These are phyloP conservation scores for Mus caroli DNA, from an alignment of 2,797 vertebrate species.

Conservation along the genomic window DNA sequence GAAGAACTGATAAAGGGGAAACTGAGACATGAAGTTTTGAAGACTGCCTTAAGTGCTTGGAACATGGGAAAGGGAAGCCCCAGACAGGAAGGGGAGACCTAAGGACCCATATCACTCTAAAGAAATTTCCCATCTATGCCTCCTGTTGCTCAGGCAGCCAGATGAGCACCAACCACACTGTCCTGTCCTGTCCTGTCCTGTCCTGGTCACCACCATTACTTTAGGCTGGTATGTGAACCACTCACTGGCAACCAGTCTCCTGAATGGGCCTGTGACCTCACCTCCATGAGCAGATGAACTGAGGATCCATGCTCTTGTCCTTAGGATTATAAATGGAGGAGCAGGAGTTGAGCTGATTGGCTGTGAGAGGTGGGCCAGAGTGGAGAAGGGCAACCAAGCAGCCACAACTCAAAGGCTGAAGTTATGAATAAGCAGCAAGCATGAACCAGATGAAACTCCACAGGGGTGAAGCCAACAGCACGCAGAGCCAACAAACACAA, in stretches of 20 bases:
- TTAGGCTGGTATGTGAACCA: background rate
- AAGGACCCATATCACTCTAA: background rate
- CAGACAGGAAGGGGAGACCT: background rate
- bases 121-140: background rate
- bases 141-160: background rate
- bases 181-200: too few relatives aligned
- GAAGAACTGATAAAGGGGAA: background rate
- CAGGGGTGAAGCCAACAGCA: background rate
- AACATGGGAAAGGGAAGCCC: background rate
- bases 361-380: background rate
- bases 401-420: background rate
- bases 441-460: background rate
- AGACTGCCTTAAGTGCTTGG: background rate
- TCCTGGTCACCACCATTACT: background rate
- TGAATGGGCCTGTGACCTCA: background rate
- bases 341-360: background rate
- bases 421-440: background rate
- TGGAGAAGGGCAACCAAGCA: background rate
- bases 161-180: fast-evolving
- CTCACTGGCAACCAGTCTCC: background rate
- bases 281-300: background rate
- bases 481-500: background rate
- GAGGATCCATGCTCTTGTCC: background rate
- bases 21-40: background rate
- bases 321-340: background rate